Conservation (phyloP, 2,113 vertebrate genomes). For the Scopus umbretta region DNA sequence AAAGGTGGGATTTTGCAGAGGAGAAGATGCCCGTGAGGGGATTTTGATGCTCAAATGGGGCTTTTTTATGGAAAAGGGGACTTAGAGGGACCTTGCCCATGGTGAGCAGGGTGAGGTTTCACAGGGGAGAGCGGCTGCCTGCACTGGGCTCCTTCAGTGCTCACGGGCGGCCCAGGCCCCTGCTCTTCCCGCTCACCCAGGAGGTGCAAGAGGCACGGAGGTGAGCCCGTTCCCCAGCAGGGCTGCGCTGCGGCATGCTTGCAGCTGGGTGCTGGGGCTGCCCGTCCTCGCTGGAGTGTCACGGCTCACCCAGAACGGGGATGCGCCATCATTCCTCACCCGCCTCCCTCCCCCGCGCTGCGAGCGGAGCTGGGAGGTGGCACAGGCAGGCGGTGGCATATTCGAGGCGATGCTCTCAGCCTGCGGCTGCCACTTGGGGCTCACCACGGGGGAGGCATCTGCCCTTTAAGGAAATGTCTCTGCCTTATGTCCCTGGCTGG, state of each 20-base stretch:
- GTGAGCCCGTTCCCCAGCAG: neutral
- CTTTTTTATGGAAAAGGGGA: neutral
- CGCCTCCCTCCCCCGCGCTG: neutral
- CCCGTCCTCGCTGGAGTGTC: accelerated
- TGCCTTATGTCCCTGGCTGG: neutral
- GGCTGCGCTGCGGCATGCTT: accelerated
- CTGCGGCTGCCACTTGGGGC: accelerated
- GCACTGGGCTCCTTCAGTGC: neutral
- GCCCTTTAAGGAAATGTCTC: neutral
- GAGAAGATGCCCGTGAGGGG: neutral
- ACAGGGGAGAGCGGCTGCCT: neutral
- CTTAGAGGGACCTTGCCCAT: neutral
- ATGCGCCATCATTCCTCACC: neutral
- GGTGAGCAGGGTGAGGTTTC: neutral
- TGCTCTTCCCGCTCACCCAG: neutral
- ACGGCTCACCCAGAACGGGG: neutral
- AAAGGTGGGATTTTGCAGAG: neutral
- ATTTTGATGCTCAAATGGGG: neutral
- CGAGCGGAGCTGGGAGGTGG: neutral
- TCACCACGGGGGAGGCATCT: neutral
- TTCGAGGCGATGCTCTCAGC: neutral
- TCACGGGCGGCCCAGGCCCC: accelerated
- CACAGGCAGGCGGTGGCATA: neutral
- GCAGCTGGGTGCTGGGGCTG: neutral
- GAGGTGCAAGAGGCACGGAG: neutral